Percentiles rank a stretch among this genome's conserved stretches.
Evolutionary conservation across 23 tunicate species (phyloP).

Genomic region (Botrylloides violaceus): DNA sequence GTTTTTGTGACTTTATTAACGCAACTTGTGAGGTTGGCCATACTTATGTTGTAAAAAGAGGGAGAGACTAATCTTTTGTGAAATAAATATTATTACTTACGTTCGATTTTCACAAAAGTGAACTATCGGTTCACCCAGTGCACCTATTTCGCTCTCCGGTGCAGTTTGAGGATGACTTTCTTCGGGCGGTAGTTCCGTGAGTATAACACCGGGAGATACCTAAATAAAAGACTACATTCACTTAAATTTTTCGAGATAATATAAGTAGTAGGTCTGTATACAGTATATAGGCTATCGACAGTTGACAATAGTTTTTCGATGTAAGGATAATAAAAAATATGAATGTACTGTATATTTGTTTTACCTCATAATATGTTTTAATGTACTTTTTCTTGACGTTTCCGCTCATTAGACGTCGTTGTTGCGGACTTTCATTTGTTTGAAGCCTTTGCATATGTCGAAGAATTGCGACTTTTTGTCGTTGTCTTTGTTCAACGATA

Average conservation of each 20-base stretch:
- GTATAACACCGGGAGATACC: constrained; percentile 66
- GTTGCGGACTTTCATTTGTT: constrained; percentile 27
- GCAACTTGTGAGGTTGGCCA: too few relatives aligned
- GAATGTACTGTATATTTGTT: too few relatives aligned
- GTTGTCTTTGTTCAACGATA: constrained; percentile 4
- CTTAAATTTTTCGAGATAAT: too few relatives aligned
- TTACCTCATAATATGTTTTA: constrained; percentile 22
- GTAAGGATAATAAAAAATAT: too few relatives aligned
- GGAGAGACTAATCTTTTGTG: too few relatives aligned
- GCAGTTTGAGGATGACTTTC: constrained; percentile 24
- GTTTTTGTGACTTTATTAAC: too few relatives aligned
- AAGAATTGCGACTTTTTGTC: constrained; percentile 17
- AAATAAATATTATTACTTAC: constrained; percentile 4
- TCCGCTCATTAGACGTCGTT: constrained; percentile 19
- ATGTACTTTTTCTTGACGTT: constrained; percentile 3
- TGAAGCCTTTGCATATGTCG: constrained; percentile 26
- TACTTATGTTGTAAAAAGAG: too few relatives aligned
- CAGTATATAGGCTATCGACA: too few relatives aligned
- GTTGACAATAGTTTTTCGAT: too few relatives aligned
- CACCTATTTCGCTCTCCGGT: constrained; percentile 1
- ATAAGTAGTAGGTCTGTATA: too few relatives aligned
- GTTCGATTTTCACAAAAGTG: constrained; percentile 2
- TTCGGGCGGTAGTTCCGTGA: constrained; percentile 41
- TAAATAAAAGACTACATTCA: too few relatives aligned
- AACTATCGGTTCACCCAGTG: neutral